Base-by-base conservation (phyloP, 2,797 vertebrate species). In the Hozukius guyotensis region DNA sequence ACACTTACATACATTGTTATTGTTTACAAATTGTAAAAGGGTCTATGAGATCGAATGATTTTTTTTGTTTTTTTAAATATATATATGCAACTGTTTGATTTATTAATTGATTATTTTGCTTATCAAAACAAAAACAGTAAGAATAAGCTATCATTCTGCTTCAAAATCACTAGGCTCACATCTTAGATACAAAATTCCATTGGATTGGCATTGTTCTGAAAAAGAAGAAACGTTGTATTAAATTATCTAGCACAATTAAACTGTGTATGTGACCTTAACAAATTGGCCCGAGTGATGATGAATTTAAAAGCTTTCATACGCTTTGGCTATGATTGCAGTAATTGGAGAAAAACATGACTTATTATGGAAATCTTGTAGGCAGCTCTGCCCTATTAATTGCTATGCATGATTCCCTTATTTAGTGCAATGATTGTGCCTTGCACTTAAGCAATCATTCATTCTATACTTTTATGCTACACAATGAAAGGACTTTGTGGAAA, bases 401-500 rank as follows among this genome's bases (percentile, higher is more conserved):
- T 29, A n/a, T 29, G 32, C 62, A 71, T 27, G 42, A 22, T 8
- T 73, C 24, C 11, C 22, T 36, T 75, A 38, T 69, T 78, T 63
- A 53, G 31, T 76, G 38, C 62, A 32, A 80, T 77, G 82, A 78
- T 32, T 72, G 46, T 53, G 64, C 49, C 12, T 52, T 52, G 46
- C 27, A 57, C 55, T 57, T 49, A 29, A 65, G 55, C 68, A 68
- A 80, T 83, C 74, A 82, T 55, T 88, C 81, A 86, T 80, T 80
- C 34, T 76, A 68, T 34, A 71, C 72, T 65, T 82, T 77, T 20
- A 68, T 59, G 65, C 62, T 60, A 66, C 80, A 65, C 38, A 80
- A 61, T 77, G 18, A 78, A 83, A 69, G 38, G 74, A 82, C 56
- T 81, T 72, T 77, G 69, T 65, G 74, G 75, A 83, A 80, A 82